Evolutionary conservation across 1,140 invertebrate genomes (phyloP), one percentile per base, ranked within the genome.

Genomic region (Diorhabda elongata): DNA sequence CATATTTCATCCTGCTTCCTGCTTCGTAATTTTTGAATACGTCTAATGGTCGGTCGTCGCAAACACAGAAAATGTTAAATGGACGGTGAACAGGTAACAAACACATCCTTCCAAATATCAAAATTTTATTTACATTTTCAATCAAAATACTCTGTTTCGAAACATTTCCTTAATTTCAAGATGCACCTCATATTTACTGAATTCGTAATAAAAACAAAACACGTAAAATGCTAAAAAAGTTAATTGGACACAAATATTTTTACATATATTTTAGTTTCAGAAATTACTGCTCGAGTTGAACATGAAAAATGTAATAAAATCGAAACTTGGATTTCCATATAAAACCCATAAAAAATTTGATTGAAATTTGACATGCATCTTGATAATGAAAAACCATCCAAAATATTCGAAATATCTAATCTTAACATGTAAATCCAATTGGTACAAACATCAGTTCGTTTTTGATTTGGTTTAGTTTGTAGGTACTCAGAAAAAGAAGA

Each of bases 371-470:
- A 26, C 26, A 26, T 52, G 47, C 47, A 52, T 52, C 47, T 52
- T 52, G n/a, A 52, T 26, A 52, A 52, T 3, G 6, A 52, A 52
- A 52, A 52, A n/a, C 47, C 47, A 52, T 52, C 47, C 47, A 2
- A 52, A 52, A 52, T 4, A 52, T 52, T 52, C n/a, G 2, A 6
- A 6, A 52, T n/a, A 52, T 52, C 47, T 52, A 52, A 2, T 52
- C n/a, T n/a, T 52, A 52, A 52, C 47, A 4, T 52, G 47, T 52
- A 52, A 52, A 52, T 26, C 47, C 47, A 52, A 52, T 52, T 52
- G 47, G 47, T 52, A 52, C 47, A 52, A 52, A 52, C 47, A 52
- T 52, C 47, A 52, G 47, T 52, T 52, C 47, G n/a, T 52, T 52
- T 26, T 52, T 52, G 47, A 52, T 52, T 52, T 52, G 47, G 47